These are phyloP conservation scores for Natator depressus DNA, from an alignment of 2,113 vertebrate genomes.

Conservation along the genomic window DNA sequence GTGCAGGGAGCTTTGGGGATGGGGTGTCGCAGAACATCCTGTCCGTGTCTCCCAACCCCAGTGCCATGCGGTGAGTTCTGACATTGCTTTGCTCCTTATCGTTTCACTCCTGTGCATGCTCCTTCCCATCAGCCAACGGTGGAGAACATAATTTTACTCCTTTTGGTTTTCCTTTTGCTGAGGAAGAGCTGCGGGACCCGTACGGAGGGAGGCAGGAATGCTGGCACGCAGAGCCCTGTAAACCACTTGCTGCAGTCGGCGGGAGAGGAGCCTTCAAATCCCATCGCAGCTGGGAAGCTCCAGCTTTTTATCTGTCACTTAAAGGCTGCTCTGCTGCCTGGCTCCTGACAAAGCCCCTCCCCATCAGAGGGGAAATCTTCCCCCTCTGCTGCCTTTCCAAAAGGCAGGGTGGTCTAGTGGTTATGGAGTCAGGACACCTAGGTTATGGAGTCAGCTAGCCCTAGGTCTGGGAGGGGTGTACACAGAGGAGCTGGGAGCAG, in stretches of 20 bases:
- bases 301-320: not conserved
- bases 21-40: not conserved
- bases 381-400: conserved; percentile 13
- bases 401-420: not conserved
- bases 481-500: not conserved
- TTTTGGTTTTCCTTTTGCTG: not conserved
- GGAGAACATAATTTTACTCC: not conserved
- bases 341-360: conserved; percentile 23
- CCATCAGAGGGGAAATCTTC: conserved; percentile 58
- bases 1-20: not conserved
- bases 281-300: not conserved
- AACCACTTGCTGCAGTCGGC: not conserved
- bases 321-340: not conserved
- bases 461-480: not conserved
- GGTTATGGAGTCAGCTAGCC: not conserved
- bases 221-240: not conserved
- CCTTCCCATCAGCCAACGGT: not conserved
- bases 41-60: not conserved
- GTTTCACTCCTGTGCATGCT: not conserved
- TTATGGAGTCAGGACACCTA: too few species aligned
- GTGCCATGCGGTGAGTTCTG: not conserved
- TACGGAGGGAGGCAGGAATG: not conserved
- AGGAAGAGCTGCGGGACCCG: too few species aligned
- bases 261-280: not conserved
- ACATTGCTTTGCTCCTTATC: not conserved